phyloP scores from a whole-genome alignment of 2,113 vertebrate genomes.

The Dasyornis broadbenti region DNA sequence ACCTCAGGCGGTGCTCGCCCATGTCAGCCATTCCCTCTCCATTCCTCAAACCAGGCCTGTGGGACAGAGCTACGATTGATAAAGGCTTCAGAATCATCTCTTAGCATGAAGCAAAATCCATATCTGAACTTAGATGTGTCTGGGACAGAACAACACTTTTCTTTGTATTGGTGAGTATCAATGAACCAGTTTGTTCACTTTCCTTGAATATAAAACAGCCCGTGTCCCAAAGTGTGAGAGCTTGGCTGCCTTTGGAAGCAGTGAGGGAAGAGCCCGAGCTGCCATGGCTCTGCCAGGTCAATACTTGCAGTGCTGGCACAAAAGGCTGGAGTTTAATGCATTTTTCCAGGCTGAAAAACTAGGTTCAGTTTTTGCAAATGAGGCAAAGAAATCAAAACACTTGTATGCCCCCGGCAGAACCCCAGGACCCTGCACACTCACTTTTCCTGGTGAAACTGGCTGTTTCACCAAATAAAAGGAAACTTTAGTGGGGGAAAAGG shows the following conservation, averaged over 20 bases:
- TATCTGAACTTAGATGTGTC: neutral
- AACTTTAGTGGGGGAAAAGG: neutral
- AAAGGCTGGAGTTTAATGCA: neutral
- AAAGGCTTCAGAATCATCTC: neutral
- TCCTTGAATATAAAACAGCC: neutral
- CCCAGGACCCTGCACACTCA: neutral
- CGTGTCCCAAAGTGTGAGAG: fast-evolving
- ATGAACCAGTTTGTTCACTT: neutral
- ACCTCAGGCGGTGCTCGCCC: fast-evolving
- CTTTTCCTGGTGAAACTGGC: neutral
- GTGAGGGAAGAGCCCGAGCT: neutral
- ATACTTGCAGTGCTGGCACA: neutral
- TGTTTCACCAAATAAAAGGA: neutral
- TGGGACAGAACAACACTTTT: neutral
- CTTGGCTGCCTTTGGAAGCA: neutral
- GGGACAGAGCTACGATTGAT: fast-evolving
- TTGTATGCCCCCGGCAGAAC: neutral
- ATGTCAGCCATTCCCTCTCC: neutral
- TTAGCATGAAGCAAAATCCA: neutral
- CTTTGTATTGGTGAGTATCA: neutral
- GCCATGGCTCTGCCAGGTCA: neutral
- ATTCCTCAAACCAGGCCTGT: neutral
- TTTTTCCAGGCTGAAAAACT: neutral
- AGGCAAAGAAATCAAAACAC: neutral
- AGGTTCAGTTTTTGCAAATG: neutral